These are phyloP conservation scores for Xiphydria camelus DNA, from an alignment of 2,888 invertebrate genomes.

Conservation along the genomic window DNA sequence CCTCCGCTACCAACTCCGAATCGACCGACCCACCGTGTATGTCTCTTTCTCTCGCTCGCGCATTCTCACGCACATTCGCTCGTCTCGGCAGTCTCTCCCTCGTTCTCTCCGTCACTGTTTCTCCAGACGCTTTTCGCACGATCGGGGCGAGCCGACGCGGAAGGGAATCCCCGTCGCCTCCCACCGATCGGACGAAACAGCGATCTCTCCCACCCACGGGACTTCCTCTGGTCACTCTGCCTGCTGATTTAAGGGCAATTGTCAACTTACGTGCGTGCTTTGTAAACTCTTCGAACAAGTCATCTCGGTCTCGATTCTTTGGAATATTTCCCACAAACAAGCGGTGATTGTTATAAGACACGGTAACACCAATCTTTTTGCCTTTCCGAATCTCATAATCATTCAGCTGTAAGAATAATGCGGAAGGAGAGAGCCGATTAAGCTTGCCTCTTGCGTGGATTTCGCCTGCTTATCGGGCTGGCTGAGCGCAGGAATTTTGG, in stretches of 20 bases:
- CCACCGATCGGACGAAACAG: no score
- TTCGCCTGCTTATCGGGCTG: constrained; percentile 55
- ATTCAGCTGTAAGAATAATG: constrained; percentile 97
- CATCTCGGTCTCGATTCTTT: constrained; percentile 99
- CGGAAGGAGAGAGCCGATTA: constrained; percentile 71
- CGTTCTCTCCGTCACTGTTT: constrained; percentile 44
- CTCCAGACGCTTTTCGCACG: no score
- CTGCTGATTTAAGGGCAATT: constrained; percentile 57
- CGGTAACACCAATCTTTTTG: constrained; percentile 99
- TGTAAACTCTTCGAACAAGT: constrained; percentile 98
- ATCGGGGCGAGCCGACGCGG: no score
- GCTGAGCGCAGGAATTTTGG: constrained; percentile 40
- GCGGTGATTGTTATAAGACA: constrained; percentile 99
- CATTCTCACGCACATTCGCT: no score
- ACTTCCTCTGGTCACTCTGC: constrained; percentile 42
- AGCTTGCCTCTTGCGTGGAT: constrained; percentile 55
- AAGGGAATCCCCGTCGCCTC: no score
- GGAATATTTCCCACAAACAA: constrained; percentile 99
- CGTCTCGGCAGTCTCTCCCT: constrained; percentile 36
- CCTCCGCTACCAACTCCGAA: constrained; percentile 18
- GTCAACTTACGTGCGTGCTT: constrained; percentile 98
- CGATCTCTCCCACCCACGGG: constrained; percentile 32
- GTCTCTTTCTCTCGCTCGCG: no score
- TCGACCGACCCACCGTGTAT: constrained; percentile 11
- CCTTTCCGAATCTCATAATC: constrained; percentile 99